Base-by-base conservation (phyloP, 2,113 vertebrate genomes). In the Mionectes macconnelli region DNA sequence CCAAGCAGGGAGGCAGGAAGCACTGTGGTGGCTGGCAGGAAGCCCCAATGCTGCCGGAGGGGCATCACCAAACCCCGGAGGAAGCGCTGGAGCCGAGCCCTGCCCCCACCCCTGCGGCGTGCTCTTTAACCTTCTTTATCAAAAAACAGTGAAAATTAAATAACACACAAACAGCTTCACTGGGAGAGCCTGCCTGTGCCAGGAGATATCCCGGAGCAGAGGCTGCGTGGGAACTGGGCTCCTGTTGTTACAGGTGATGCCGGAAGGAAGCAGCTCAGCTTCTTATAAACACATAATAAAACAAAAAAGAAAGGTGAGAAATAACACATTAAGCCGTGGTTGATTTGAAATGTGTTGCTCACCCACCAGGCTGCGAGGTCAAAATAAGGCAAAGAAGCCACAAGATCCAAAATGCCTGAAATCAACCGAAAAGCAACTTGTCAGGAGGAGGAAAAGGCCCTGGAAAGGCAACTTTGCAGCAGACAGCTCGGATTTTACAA, bases 91-190 rank as follows among this genome's bases (percentile, higher is more conserved):
- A 96, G 77, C 73, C 1, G 0, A 91, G 77, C 30, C 56, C 50
- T 19, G 4, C 44, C 44, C 50, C 59, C 0, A 0, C 72, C 87
- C 55, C 4, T n/a, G n/a, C n/a, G 0, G 42, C 0, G 0, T 67
- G 87, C 73, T 72, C 91, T 91, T 94, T 96, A 77, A 81, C 91
- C 91, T 22, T 24, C 75, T 69, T 86, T 28, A 74, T 19, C 2
- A 23, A 21, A 64, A 52, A 55, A 50, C 64, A 19, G 35, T 19
- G 44, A 50, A 77, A 86, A 94, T 35, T 9, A 77, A 89, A 67
- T 17, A 50, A 24, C 20, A 20, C 30, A 35, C 27, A 44, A 77
- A 56, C 49, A 88, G 39, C 25, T 69, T 81, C 10, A 22, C 40
- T 5, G 4, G 50, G 3, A 9, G 59, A 84, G 60, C 28, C 47